Base-by-base conservation (phyloP, 2,797 vertebrate genomes). In the Florisuga fusca region DNA sequence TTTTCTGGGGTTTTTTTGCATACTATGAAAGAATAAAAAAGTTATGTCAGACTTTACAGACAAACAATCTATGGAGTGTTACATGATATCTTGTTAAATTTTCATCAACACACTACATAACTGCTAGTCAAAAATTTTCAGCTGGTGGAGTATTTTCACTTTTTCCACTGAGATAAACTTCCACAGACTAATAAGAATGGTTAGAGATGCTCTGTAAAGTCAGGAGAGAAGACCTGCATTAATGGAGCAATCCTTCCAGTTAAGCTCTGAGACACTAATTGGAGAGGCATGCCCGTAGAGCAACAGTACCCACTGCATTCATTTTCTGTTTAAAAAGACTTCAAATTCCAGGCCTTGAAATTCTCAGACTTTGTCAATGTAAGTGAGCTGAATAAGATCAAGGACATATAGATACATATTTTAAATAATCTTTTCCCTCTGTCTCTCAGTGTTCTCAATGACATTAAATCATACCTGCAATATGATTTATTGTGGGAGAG, bases 341-440 rank as follows among this genome's bases (percentile, higher is more conserved):
- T 93, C 45, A 80, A 61, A 88, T 96, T 92, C n/a, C 27, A 92
- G 45, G 43, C 19, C 68, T 97, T 61, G 66, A 81, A 85, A 63
- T 34, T 66, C 81, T 36, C 33, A 89, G 36, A 11, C 58, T 89
- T 87, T 81, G 27, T 74, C 54, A 83, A 67, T 91, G 41, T 80
- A 82, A 80, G 87, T 79, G 61, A 79, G n/a, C 53, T 90, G 72
- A 95, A 59, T 73, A 96, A 96, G 74, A 96, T 67, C 89, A 96
- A 97, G 87, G 80, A 62, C 64, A 53, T 23, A 71, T 2, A 80
- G 31, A 50, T 76, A 69, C 33, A 50, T 84, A 87, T 85, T 76
- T 92, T 50, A 74, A 93, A 86, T 80, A 94, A 91, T 66, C 34
- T 61, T 46, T 78, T 18, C 54, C 36, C 77, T 77, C 1, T 3